A percentile compares a stretch with the other conserved stretches of the same genome.
phyloP scores from a whole-genome alignment of 2,113 vertebrate genomes.

The Patagioenas fasciata region DNA sequence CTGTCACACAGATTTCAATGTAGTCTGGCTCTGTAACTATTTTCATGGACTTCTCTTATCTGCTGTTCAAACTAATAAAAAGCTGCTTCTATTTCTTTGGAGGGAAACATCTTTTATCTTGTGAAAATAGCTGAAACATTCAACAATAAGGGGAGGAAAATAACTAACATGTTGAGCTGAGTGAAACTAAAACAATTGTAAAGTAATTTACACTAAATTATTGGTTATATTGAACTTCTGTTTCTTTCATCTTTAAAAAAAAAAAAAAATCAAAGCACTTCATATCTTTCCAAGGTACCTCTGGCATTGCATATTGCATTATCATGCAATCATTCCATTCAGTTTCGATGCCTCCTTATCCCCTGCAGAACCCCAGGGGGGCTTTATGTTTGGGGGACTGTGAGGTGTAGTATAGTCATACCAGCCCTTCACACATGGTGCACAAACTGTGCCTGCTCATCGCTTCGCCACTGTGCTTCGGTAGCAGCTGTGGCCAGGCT shows the following conservation, averaged over 20 bases:
- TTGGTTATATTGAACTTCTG: neutral
- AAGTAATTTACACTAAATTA: slow-evolving; percentile 21
- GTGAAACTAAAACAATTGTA: slow-evolving; percentile 4
- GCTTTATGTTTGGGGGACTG: neutral
- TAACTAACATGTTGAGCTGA: neutral
- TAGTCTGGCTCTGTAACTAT: neutral
- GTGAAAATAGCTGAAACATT: neutral
- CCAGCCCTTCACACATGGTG: fast-evolving
- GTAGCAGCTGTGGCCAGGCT: neutral
- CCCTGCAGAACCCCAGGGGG: neutral
- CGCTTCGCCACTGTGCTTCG: fast-evolving
- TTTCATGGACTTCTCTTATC: neutral
- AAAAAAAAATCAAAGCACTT: neutral
- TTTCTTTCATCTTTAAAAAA: neutral
- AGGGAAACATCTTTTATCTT: neutral
- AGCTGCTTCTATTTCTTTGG: neutral
- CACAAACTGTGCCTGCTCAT: neutral
- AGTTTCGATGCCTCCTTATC: neutral
- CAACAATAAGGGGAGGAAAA: neutral
- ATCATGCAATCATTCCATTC: neutral
- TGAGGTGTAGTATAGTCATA: fast-evolving
- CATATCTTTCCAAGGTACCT: neutral
- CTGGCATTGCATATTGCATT: neutral
- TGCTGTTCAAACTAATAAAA: neutral
- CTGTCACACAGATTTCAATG: slow-evolving; percentile 34